These are phyloP conservation scores for Hemaris fuciformis DNA, from an alignment of 2,888 invertebrate genomes.

Conservation along the genomic window DNA sequence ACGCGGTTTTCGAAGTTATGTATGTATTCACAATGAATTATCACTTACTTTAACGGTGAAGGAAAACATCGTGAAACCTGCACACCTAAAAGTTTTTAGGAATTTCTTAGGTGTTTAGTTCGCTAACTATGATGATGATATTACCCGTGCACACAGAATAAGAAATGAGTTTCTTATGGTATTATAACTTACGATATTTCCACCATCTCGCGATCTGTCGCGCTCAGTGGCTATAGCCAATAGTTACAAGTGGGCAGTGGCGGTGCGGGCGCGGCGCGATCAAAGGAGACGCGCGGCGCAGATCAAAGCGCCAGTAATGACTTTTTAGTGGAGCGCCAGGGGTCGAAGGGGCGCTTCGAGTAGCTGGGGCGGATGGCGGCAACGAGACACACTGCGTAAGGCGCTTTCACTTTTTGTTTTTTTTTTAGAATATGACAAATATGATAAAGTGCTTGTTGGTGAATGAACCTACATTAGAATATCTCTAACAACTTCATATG, in stretches of 20 bases:
- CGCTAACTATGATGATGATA: too few species aligned
- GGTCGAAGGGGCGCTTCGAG: conserved; percentile 45
- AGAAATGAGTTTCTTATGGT: neutral
- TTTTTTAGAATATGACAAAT: neutral
- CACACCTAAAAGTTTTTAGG: too few species aligned
- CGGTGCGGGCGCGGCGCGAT: conserved; percentile 51
- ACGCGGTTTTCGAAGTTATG: too few species aligned
- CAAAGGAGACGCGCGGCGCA: conserved; percentile 58
- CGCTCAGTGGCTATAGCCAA: conserved; percentile 34
- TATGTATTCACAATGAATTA: too few species aligned
- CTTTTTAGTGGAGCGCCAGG: conserved; percentile 61
- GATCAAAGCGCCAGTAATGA: conserved; percentile 74
- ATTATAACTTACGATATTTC: neutral
- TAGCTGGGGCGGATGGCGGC: conserved; percentile 47
- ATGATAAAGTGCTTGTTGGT: too few species aligned
- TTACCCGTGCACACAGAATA: too few species aligned
- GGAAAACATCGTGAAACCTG: too few species aligned
- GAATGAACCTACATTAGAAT: too few species aligned
- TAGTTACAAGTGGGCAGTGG: conserved; percentile 62
- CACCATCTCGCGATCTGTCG: neutral
- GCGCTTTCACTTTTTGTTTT: conserved; percentile 12
- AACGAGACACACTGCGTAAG: conserved; percentile 21
- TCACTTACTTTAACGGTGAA: too few species aligned
- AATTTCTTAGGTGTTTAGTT: too few species aligned
- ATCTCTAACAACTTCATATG: too few species aligned